Evolutionary conservation across 2,113 vertebrate genomes (phyloP), one percentile per base, ranked within the genome.

Genomic region (Podarcis cretensis): DNA sequence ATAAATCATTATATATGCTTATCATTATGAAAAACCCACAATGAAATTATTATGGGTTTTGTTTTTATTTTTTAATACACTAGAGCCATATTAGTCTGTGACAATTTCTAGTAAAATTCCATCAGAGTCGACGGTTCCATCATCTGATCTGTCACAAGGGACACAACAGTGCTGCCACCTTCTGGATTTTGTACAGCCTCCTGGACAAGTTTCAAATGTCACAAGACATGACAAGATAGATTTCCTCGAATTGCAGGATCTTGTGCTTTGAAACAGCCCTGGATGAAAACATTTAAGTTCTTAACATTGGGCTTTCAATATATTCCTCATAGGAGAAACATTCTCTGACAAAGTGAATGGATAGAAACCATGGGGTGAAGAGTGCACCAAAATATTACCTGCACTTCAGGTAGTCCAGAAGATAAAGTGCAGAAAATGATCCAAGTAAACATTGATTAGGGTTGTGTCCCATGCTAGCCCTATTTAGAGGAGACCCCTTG

Each of bases 91-190:
- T 40, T 40, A 6, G 74, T 23, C 18, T 76, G 7, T 76, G 8
- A 76, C 6, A 21, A 76, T 76, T 76, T 21, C 18, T 37, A 21
- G 74, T 37, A 76, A 40, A 40, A 76, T 21, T 7, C 20, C 74
- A 76, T 23, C 16, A 21, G 5, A 23, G 35, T 40, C 21, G 35
- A 75, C 35, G 5, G 35, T 37, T 40, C n/a, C 35, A 35, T 20
- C 35, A 73, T 20, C 5, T 20, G 76, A 3, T 63, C 12, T 80
- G 9, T 79, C n/a, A 12, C 6, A 54, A 82, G 35, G 80, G 3
- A 90, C 74, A 75, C 40, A 85, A 4, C 86, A 77, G 81, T 83
- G 59, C 90, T 94, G 35, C 27, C 65, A 77, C 25, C 74, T 92
- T 73, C 90, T 89, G 77, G 43, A 3, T n/a, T 69, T 80, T 81